phyloP scores from a whole-genome alignment of 2,113 vertebrate species.

The Tychaedon coryphoeus region DNA sequence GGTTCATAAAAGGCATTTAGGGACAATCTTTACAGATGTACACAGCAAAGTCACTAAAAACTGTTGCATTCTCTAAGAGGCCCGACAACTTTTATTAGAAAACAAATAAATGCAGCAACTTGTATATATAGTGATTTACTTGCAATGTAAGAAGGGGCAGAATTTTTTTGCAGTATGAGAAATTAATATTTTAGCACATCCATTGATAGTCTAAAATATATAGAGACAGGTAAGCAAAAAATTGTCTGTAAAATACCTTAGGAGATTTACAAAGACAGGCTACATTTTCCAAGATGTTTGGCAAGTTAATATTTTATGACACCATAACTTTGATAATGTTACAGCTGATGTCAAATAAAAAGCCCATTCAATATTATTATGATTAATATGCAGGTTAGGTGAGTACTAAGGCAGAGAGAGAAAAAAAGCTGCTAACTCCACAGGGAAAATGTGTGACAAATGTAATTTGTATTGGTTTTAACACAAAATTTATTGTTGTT shows the following conservation, averaged over 20 bases:
- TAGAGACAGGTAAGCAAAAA: not conserved
- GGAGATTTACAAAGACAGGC: not conserved
- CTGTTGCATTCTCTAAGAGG: not conserved
- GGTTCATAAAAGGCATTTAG: fast-evolving
- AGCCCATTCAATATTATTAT: not conserved
- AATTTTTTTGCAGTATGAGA: not conserved
- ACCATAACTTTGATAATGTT: not conserved
- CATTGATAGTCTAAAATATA: not conserved
- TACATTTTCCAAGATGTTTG: not conserved
- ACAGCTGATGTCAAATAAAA: not conserved
- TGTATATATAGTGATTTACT: not conserved
- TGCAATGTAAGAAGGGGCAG: not conserved
- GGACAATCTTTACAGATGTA: not conserved
- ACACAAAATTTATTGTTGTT: not conserved
- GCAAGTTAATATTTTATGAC: not conserved
- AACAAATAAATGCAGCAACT: not conserved
- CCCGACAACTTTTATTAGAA: not conserved
- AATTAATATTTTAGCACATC: not conserved
- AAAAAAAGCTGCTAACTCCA: not conserved
- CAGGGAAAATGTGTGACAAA: not conserved
- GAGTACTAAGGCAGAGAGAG: not conserved
- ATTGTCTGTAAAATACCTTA: not conserved
- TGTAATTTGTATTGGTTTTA: not conserved
- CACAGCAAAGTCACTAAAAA: not conserved
- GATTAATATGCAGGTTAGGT: not conserved